Conservation (phyloP, 2,888 invertebrate genomes). For the Hedya salicella region DNA sequence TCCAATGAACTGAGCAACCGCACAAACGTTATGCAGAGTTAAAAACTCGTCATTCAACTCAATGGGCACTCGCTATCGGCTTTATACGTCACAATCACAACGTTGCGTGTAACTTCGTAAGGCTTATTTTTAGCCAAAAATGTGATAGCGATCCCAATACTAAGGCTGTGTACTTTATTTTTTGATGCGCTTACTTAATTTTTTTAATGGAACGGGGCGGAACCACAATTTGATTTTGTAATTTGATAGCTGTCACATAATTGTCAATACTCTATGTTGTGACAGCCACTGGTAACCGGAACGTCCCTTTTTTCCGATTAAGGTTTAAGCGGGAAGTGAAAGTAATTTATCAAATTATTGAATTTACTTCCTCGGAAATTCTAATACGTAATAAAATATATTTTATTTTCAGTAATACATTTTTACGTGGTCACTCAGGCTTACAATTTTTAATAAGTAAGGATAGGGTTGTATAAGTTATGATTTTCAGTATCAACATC, state of each 20-base stretch:
- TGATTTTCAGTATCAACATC: no score
- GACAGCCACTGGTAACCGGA: not conserved
- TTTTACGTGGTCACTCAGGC: no score
- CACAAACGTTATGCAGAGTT: slow-evolving; percentile 16
- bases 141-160: not conserved
- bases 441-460: no score
- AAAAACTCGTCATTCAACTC: slow-evolving; percentile 38
- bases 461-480: no score
- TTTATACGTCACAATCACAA: slow-evolving; percentile 36
- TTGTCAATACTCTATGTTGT: slow-evolving; percentile 5
- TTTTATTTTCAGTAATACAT: no score
- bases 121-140: not conserved
- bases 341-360: no score
- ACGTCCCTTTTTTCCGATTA: not conserved
- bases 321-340: no score
- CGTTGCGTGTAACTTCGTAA: not conserved
- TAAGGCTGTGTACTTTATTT: not conserved
- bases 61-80: slow-evolving; percentile 22
- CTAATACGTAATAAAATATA: no score
- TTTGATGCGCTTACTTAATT: not conserved
- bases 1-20: slow-evolving; percentile 32
- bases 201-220: not conserved
- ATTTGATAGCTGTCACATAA: slow-evolving; percentile 8
- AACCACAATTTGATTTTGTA: not conserved
- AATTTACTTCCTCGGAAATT: no score